These are phyloP conservation scores for Lasioglossum marginatum DNA, from an alignment of 2,888 invertebrate genomes.

Conservation along the genomic window DNA sequence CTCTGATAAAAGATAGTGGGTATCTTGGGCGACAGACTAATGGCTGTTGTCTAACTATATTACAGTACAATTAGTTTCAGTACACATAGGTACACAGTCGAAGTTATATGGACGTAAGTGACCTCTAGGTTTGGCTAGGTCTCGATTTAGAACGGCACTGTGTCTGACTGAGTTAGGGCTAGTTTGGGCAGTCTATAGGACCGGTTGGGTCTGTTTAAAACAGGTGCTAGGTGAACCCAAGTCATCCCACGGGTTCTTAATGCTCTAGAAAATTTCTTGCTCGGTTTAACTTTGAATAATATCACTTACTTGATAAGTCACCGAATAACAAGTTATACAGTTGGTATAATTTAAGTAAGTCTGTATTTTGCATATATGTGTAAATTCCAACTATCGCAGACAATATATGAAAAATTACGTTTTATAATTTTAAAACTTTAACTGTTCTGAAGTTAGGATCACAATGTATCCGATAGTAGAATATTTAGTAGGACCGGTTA, in stretches of 20 bases:
- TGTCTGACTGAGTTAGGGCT: not conserved
- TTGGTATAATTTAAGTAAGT: not conserved
- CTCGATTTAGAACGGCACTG: not conserved
- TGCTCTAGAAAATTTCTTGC: not conserved
- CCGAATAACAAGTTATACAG: not conserved
- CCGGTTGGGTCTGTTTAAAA: not conserved
- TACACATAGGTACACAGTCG: not conserved
- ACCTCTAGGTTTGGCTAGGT: not conserved
- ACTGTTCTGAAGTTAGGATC: not conserved
- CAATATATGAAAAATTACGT: not conserved
- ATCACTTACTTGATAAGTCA: no score
- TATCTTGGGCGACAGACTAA: not conserved
- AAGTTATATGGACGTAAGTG: no score
- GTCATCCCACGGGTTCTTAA: not conserved
- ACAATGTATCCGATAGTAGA: not conserved
- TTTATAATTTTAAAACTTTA: not conserved
- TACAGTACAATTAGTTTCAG: not conserved
- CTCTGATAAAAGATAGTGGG: slow-evolving; percentile 4
- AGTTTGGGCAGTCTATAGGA: not conserved
- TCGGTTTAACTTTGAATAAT: not conserved
- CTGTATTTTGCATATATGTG: not conserved
- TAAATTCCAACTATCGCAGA: not conserved
- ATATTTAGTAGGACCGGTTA: not conserved
- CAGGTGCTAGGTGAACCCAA: not conserved
- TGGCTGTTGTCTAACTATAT: not conserved